Evolutionary conservation across 2,888 invertebrate genomes (phyloP).

Genomic region (Polia nebulosa): DNA sequence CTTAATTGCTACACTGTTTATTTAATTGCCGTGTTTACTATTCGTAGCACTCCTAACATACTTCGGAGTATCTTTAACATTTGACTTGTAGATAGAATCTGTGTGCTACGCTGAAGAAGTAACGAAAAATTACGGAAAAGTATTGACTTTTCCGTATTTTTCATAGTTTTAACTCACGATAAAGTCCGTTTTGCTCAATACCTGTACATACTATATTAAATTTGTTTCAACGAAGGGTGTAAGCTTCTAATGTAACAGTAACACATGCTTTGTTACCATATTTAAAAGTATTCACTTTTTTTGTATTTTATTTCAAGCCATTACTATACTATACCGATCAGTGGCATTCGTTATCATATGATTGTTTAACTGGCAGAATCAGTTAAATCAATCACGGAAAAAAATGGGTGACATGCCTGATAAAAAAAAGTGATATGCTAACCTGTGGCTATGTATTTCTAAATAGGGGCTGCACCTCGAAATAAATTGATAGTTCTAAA

Average conservation of each 20-base stretch:
- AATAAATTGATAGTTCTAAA: too few species aligned
- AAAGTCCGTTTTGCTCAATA: neutral
- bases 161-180: neutral
- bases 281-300: neutral
- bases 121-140: neutral
- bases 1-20: conserved; percentile 60
- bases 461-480: too few species aligned
- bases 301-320: too few species aligned
- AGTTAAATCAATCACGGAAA: too few species aligned
- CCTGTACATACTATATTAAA: neutral
- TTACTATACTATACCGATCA: too few species aligned
- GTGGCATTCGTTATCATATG: too few species aligned
- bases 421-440: neutral
- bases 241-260: neutral
- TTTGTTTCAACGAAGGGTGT: too few species aligned
- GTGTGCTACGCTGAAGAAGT: neutral
- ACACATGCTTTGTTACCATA: neutral
- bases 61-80: neutral
- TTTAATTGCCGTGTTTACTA: conserved; percentile 51
- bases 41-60: neutral
- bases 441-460: neutral
- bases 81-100: conserved; percentile 1
- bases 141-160: neutral
- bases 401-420: neutral
- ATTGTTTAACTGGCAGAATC: too few species aligned